Evolutionary conservation across 2,888 invertebrate genomes (phyloP).

Genomic region (Acronicta alni): DNA sequence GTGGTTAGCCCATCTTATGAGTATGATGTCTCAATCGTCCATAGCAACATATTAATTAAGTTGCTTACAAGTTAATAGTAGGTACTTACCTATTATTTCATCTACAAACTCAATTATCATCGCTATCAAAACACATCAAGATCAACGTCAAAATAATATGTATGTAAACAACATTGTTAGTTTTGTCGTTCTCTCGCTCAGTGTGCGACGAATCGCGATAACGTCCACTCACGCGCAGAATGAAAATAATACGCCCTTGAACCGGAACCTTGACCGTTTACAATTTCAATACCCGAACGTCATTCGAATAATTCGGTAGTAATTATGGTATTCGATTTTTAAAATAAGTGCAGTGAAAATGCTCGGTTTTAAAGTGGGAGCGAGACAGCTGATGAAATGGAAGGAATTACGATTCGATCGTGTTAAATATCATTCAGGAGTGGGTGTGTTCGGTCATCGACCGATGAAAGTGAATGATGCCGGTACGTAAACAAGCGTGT

Average conservation of each 20-base stretch:
- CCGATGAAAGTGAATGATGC: conserved; percentile 75
- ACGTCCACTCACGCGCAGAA: conserved; percentile 74
- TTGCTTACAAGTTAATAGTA: too few relatives aligned
- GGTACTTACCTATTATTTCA: conserved; percentile 22
- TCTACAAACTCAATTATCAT: conserved; percentile 23
- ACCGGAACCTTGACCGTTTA: conserved; percentile 14
- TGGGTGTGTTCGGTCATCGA: conserved; percentile 90
- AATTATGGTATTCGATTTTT: conserved; percentile 55
- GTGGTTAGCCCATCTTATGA: too few relatives aligned
- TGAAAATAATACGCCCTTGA: conserved; percentile 70
- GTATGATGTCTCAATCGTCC: too few relatives aligned
- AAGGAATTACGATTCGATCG: conserved; percentile 65
- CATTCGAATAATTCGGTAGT: conserved; percentile 5
- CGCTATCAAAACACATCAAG: conserved; percentile 39
- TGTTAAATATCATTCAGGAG: conserved; percentile 87
- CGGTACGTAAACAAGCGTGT: conserved; percentile 68
- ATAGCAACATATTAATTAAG: conserved; percentile 16
- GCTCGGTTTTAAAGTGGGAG: conserved; percentile 74
- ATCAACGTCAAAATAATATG: conserved; percentile 56
- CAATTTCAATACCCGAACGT: conserved; percentile 30
- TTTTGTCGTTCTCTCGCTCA: conserved; percentile 59
- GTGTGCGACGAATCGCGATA: conserved; percentile 61
- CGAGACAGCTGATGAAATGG: conserved; percentile 71
- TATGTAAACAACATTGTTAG: conserved; percentile 50
- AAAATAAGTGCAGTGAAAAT: conserved; percentile 64